Evolutionary conservation across 2,113 vertebrate species (phyloP).

Genomic region (Ammospiza nelsoni): DNA sequence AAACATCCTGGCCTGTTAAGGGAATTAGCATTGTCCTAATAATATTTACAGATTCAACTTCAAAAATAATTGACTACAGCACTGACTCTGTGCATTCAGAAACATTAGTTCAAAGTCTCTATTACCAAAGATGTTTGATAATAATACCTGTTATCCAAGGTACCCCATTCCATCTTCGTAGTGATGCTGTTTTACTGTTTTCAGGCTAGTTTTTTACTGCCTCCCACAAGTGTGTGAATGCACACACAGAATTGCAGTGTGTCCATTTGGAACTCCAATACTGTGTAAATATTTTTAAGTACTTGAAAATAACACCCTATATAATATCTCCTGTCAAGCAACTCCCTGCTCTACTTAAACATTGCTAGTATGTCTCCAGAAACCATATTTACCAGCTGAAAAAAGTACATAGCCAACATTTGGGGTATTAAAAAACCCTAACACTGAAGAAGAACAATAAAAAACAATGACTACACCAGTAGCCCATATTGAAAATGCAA

Average conservation of each 20-base stretch:
- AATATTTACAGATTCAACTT: background rate
- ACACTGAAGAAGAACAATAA: background rate
- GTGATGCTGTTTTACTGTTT: background rate
- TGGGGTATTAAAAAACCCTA: background rate
- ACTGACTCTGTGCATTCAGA: background rate
- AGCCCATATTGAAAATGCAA: background rate
- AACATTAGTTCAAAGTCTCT: background rate
- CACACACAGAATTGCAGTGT: background rate
- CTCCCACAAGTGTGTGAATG: background rate
- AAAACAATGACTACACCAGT: background rate
- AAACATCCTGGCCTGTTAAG: background rate
- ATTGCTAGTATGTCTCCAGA: background rate
- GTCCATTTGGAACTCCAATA: background rate
- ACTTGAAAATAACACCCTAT: background rate
- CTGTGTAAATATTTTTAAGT: background rate
- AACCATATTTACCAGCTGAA: background rate
- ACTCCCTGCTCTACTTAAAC: background rate
- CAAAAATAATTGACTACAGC: background rate
- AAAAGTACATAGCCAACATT: background rate
- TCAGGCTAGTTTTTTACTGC: background rate
- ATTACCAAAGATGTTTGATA: background rate
- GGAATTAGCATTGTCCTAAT: background rate
- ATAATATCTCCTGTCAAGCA: background rate
- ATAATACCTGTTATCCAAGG: background rate
- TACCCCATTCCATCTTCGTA: accelerated